A percentile compares a stretch with the other conserved stretches of the same genome.
phyloP scores from a whole-genome alignment of 2,888 invertebrate species.

The Caenorhabditis sp. region DNA sequence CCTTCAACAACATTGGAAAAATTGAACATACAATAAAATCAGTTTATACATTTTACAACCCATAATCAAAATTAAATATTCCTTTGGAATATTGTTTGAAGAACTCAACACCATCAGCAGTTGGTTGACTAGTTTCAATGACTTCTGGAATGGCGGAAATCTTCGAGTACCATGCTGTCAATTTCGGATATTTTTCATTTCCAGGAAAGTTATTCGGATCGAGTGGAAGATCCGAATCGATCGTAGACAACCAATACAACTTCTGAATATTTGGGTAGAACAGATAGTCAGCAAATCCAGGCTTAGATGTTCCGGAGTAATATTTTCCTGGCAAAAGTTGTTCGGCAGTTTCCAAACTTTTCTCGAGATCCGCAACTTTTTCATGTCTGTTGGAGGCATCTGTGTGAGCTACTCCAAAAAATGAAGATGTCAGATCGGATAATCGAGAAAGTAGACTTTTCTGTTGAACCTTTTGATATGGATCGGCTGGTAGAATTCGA shows the following conservation, averaged over 20 bases:
- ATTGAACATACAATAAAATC: no score
- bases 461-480: constrained; percentile 79
- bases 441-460: constrained; percentile 80
- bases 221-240: constrained; percentile 12
- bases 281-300: constrained; percentile 37
- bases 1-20: no score
- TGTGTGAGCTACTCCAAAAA: constrained; percentile 35
- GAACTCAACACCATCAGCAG: constrained; percentile 19
- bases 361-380: constrained; percentile 32
- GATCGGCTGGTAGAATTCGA: constrained; percentile 78
- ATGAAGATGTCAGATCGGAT: constrained; percentile 41
- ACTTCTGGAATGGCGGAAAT: constrained; percentile 36
- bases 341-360: constrained; percentile 50
- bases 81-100: constrained; percentile 20
- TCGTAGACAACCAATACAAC: constrained; percentile 16
- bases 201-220: constrained; percentile 21
- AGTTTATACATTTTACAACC: no score
- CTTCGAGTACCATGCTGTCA: constrained; percentile 16
- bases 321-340: constrained; percentile 43
- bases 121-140: constrained; percentile 20
- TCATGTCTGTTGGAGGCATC: constrained; percentile 27
- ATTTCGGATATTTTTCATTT: constrained; percentile 19
- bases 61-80: constrained; percentile 23
- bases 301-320: constrained; percentile 44
- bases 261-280: constrained; percentile 32